Evolutionary conservation across 2,888 invertebrate species (phyloP), one percentile per base, ranked within the genome.

Genomic region (Cataglyphis albicans): DNA sequence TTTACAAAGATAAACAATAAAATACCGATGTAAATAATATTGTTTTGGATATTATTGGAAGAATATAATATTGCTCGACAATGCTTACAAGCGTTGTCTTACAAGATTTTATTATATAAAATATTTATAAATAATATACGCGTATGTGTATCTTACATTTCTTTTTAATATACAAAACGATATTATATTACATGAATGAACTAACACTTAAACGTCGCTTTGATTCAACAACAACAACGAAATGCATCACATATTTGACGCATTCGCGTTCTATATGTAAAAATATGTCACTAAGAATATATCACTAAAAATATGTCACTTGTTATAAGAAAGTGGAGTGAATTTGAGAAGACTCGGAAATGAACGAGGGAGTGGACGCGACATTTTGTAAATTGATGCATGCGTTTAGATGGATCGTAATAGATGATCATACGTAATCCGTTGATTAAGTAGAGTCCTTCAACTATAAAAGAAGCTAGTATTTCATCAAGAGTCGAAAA

Each of bases 251-350:
- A 18, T 48, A 64, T 65, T 65, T 44, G 18, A 1, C 1, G 6
- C n/a, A 57, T 57, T 68, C n/a, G 41, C 15, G 15, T 68, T 78
- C 44, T 78, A 44, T 12, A 70, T 41, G 61, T n/a, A n/a, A 67
- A 55, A 29, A 38, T 76, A 55, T 21, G 35, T 57, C 41, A 44
- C 18, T 4, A 29, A 29, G 29, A 29, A 29, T 29, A 29, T 29
- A 1, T 29, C 29, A 29, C 29, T n/a, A n/a, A 67, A 55, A 29
- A 38, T 76, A 38, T 21, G 35, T 57, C 41, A 44, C 18, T 4
- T 10, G 15, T 1, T 10, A 3, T 59, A 70, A 78, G 57, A 59
- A 78, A 38, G 25, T 18, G 7, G 48, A 59, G 21, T 59, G 21
- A 38, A 59, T 78, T 78, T 41, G n/a, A 18, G 15, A 21, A 41